These are phyloP conservation scores for Pipra filicauda DNA, from an alignment of 2,113 vertebrate genomes.

Conservation along the genomic window DNA sequence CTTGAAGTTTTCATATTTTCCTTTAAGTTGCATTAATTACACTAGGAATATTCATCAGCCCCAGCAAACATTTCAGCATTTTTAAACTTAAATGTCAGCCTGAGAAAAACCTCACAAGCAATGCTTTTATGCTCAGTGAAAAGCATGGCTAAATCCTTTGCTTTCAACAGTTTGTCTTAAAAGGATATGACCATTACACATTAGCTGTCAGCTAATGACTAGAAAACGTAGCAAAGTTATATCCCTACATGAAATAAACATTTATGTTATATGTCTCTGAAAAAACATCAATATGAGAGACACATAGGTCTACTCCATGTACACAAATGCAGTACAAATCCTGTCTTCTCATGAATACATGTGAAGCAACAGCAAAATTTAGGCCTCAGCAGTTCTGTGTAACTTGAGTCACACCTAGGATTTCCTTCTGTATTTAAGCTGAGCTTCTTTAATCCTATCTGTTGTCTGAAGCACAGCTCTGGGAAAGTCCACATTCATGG, in stretches of 20 bases:
- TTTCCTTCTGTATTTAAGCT: background rate
- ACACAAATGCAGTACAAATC: background rate
- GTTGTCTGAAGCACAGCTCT: background rate
- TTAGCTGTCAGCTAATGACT: background rate
- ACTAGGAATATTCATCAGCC: background rate
- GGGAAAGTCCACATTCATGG: background rate
- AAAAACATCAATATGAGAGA: background rate
- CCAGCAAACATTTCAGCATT: background rate
- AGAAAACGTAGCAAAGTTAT: background rate
- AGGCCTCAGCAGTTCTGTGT: background rate
- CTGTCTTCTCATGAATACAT: background rate
- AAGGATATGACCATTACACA: background rate
- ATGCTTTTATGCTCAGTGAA: background rate
- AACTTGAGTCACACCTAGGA: background rate
- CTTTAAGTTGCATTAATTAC: background rate
- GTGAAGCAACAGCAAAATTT: background rate
- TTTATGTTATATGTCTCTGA: background rate
- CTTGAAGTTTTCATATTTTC: background rate
- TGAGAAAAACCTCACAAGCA: background rate
- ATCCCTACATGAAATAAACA: background rate
- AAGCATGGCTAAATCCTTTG: background rate
- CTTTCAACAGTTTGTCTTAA: background rate
- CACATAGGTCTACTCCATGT: background rate
- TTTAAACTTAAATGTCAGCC: background rate
- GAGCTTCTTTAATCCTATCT: background rate